Evolutionary conservation across 64 coral and sea anemone species (phyloP), one percentile per base, ranked within the genome.

Genomic region (Actinia equina): DNA sequence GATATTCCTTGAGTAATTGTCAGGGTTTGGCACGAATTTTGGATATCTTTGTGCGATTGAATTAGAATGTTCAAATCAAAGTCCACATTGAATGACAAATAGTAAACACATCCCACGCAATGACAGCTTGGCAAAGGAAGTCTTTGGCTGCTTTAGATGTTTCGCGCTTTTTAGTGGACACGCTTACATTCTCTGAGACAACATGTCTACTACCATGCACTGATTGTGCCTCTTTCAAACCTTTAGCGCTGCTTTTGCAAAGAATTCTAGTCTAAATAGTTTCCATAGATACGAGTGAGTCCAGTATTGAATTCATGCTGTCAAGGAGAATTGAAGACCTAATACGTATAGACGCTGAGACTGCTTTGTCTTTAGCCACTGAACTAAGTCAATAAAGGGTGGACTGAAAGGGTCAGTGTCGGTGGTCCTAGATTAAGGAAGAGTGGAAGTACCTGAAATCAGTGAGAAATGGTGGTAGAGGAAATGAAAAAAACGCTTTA

Each of bases 91-190:
- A 52, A 81, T 44, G 83, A 85, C 83, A 41, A 63, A 85, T 17
- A 58, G 83, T 85, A 60, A 85, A 85, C 83, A 85, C 37, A 42
- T 85, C 83, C 83, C 83, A 85, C 83, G 56, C 83, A 58, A 11
- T 58, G 83, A 23, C 49, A 42, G 43, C 52, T 85, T 85, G 59
- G 54, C 55, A 60, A 53, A 85, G 56, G 30, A 60, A 54, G 43
- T 20, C 17, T 81, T 17, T 81, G 78, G 20, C 78, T 81, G 78
- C 43, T 81, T 46, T 44, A 17, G 16, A 49, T 74, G 42, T 81
- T 44, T 81, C 78, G 78, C 43, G 43, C 78, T 52, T 81, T 81
- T 20, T 81, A 27, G 25, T 30, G 69, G 16, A 25, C 12, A 41
- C 69, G 69, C 69, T 74, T 74, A 14, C 25, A 27, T 74, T 65